phyloP scores from a whole-genome alignment of 2,888 invertebrate species.

The Orthonevra nobilis region DNA sequence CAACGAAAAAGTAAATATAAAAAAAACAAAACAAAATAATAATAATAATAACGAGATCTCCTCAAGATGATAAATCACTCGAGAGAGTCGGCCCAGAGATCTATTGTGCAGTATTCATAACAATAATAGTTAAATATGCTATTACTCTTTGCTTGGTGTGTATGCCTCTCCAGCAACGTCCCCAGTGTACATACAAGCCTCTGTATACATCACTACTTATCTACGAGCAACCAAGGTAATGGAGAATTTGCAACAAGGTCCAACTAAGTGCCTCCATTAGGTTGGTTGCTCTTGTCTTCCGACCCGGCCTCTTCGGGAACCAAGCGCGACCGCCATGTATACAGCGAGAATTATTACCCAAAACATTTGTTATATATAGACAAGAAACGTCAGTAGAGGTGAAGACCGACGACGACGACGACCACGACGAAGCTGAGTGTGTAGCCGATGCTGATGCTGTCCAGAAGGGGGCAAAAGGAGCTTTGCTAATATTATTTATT shows the following conservation, averaged over 20 bases:
- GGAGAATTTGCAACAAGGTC: conserved; percentile 60
- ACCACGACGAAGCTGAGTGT: no score
- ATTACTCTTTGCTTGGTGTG: conserved; percentile 62
- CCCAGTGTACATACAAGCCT: conserved; percentile 20
- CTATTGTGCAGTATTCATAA: conserved; percentile 69
- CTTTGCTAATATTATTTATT: conserved; percentile 65
- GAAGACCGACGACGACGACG: conserved; percentile 23
- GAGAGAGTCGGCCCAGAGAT: conserved; percentile 54
- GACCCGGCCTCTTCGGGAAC: conserved; percentile 4
- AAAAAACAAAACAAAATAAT: conserved; percentile 13
- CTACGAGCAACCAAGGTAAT: conserved; percentile 43
- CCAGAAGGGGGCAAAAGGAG: conserved; percentile 32
- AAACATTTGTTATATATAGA: conserved; percentile 68
- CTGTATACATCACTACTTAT: conserved; percentile 65
- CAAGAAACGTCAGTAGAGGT: conserved; percentile 55
- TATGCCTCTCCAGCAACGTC: not conserved
- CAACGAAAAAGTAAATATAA: not conserved
- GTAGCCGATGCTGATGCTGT: conserved; percentile 19
- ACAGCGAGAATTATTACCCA: conserved; percentile 69
- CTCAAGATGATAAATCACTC: conserved; percentile 67
- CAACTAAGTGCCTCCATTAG: conserved; percentile 68
- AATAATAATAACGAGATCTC: conserved; percentile 66
- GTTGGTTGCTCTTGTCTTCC: conserved; percentile 47
- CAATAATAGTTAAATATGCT: conserved; percentile 70
- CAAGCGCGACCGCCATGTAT: conserved; percentile 29